Percentiles rank a stretch among this genome's conserved stretches.
These are phyloP conservation scores for Neodiprion pinetum DNA, from an alignment of 1,140 invertebrate species.

Conservation along the genomic window DNA sequence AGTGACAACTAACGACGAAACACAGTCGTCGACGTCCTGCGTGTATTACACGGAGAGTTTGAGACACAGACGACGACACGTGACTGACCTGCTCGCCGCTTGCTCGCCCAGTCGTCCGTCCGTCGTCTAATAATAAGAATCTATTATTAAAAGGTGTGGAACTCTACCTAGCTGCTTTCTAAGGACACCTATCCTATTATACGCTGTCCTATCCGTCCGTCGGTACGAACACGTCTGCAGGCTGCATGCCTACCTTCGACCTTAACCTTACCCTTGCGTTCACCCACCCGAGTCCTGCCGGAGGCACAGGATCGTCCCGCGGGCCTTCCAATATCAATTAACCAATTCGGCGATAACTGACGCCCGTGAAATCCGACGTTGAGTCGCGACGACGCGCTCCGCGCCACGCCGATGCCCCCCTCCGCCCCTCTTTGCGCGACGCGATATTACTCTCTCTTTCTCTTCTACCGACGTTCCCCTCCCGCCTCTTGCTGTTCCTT, in stretches of 20 bases:
- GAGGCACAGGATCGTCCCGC: too few species aligned
- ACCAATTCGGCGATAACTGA: slow-evolving; percentile 7
- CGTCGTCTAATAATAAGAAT: neutral
- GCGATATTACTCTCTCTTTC: neutral
- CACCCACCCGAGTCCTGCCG: too few species aligned
- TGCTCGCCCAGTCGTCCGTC: neutral
- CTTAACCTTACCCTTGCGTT: too few species aligned
- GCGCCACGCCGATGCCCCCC: neutral
- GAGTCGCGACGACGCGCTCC: too few species aligned
- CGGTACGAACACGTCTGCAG: too few species aligned
- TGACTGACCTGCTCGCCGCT: slow-evolving; percentile 3
- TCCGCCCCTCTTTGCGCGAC: neutral
- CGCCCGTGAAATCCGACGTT: neutral
- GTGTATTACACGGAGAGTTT: neutral
- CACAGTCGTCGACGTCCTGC: neutral
- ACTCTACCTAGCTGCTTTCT: neutral
- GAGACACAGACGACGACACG: neutral
- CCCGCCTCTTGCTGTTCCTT: too few species aligned
- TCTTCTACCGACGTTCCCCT: too few species aligned
- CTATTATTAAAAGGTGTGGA: slow-evolving; percentile 7
- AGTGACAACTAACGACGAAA: neutral
- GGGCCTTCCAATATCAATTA: neutral
- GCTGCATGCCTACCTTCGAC: too few species aligned
- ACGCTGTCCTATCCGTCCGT: neutral
- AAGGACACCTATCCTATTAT: neutral